Conservation (phyloP, 2,113 vertebrate species). For the Vulpes ferrilata region DNA sequence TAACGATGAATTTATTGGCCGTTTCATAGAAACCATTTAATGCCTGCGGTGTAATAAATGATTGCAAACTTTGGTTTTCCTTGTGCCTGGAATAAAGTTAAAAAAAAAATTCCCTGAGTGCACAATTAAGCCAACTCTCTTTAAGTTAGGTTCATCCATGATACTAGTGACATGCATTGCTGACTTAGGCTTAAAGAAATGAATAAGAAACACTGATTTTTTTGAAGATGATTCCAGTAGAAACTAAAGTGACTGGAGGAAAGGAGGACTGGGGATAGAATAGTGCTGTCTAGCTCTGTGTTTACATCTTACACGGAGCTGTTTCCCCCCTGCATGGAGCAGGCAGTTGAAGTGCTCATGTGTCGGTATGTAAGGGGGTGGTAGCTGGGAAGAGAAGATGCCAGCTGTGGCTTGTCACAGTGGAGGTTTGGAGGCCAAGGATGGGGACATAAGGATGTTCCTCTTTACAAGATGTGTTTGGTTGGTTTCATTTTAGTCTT, state of each 20-base stretch:
- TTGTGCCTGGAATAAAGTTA: not conserved
- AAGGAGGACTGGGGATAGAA: constrained; percentile 31
- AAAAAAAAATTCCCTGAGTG: no score
- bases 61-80: not conserved
- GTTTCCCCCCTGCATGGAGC: no score
- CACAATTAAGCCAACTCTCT: not conserved
- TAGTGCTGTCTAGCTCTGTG: not conserved
- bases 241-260: constrained; percentile 52
- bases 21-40: not conserved
- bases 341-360: accelerated
- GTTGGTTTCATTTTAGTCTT: not conserved
- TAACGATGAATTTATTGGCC: not conserved
- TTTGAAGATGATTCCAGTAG: constrained; percentile 55
- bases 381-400: not conserved
- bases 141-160: not conserved
- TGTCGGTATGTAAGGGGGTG: accelerated
- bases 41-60: not conserved
- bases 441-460: not conserved
- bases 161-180: not conserved
- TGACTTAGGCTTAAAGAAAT: not conserved
- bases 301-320: not conserved
- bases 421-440: not conserved
- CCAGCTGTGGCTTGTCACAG: constrained; percentile 23
- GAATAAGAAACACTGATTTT: constrained; percentile 28
- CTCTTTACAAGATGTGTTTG: not conserved